Evolutionary conservation across 2,113 vertebrate genomes (phyloP), one percentile per base, ranked within the genome.

Genomic region (Gavialis gangeticus): DNA sequence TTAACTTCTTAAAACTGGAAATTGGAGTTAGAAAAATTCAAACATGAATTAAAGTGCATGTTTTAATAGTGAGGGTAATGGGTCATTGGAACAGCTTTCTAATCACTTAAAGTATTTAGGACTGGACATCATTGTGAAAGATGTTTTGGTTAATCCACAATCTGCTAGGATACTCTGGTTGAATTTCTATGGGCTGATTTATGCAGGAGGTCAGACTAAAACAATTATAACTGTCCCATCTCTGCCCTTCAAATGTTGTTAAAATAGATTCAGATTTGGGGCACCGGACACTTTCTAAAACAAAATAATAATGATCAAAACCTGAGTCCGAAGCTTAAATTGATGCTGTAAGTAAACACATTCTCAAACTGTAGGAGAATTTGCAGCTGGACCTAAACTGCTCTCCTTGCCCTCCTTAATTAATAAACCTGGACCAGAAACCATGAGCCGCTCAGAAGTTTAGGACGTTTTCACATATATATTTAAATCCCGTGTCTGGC

Each of bases 51-150:
- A 90, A 94, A 86, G 78, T 93, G 95, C 75, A 83, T 91, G 82
- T 58, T 94, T 96, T 93, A 92, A 71, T 92, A 96, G 93, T 77
- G 80, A 87, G 94, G 93, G 90, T 89, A 92, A 95, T 93, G 92
- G 93, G 92, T 93, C 93, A 89, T 90, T 94, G 82, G 88, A 92
- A 95, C 85, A 89, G 76, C 30, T 71, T 95, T 91, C 87, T 71
- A 71, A 71, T 71, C 67, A 71, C 37, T 34, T 71, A 19, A 71
- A 21, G 30, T 37, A 34, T 71, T 71, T 37, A 37, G 37, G 67
- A 37, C 17, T 37, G 19, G 30, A 22, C 37, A 34, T 37, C 67
- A 21, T 71, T 71, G 16, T 67, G 66, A 67, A 67, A 67, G 28
- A 67, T 30, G 66, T n/a, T 67, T 67, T 30, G n/a, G 66, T 67